These are phyloP conservation scores for Sebastes vulpes DNA, from an alignment of 2,797 vertebrate genomes.

Conservation along the genomic window DNA sequence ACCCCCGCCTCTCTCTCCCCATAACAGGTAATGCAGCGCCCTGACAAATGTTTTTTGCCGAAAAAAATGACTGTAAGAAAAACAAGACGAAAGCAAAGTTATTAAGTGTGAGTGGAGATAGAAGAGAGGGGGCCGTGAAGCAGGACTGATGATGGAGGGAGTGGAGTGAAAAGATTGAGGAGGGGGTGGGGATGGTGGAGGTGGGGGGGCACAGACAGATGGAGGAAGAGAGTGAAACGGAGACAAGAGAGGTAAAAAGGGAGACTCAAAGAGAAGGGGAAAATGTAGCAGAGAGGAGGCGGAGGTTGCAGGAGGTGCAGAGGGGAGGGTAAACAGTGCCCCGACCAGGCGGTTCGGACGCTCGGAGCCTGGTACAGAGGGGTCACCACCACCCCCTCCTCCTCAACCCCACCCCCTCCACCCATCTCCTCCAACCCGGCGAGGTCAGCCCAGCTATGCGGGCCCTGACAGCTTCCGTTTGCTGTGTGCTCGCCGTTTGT, in stretches of 20 bases:
- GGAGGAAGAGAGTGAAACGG: constrained; percentile 79
- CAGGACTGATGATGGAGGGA: constrained; percentile 75
- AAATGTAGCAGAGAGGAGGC: constrained; percentile 37
- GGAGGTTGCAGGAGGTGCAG: constrained; percentile 61
- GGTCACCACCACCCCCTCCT: constrained; percentile 37
- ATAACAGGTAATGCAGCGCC: constrained; percentile 67
- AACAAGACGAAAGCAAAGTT: constrained; percentile 78
- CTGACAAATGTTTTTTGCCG: constrained; percentile 68
- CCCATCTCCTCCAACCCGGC: constrained; percentile 50
- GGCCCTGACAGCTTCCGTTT: constrained; percentile 94
- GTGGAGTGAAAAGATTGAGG: constrained; percentile 27
- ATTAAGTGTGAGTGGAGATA: constrained; percentile 76
- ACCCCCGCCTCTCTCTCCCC: neutral
- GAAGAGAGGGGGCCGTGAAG: constrained; percentile 87
- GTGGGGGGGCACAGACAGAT: constrained; percentile 64
- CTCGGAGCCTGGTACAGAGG: constrained; percentile 91
- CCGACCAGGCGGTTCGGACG: constrained; percentile 59
- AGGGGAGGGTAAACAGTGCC: constrained; percentile 89
- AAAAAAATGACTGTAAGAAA: constrained; percentile 54
- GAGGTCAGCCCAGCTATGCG: constrained; percentile 93
- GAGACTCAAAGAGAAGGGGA: constrained; percentile 50
- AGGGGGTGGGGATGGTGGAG: neutral
- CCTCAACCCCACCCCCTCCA: neutral
- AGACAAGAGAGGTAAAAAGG: constrained; percentile 80
- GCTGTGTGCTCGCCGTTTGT: constrained; percentile 92